phyloP scores from a whole-genome alignment of 2,113 vertebrate species.

The Malurus melanocephalus region DNA sequence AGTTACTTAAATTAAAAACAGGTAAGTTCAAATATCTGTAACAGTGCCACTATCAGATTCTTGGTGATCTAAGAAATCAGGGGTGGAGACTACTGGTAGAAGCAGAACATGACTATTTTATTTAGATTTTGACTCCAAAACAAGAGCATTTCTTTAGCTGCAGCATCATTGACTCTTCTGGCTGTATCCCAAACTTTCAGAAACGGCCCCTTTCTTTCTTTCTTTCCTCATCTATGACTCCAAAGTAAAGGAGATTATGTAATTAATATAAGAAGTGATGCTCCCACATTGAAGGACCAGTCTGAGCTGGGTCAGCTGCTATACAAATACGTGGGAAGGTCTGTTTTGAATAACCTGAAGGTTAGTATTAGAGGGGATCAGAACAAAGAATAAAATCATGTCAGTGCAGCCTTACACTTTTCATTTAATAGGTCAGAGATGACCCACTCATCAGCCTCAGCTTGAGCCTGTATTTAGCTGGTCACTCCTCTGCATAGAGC shows the following conservation, averaged over 20 bases:
- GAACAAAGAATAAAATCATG: not conserved
- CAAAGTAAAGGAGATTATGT: accelerated
- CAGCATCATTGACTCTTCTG: not conserved
- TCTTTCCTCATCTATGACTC: not conserved
- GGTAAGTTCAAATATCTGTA: not conserved
- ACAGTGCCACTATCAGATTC: not conserved
- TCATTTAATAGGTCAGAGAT: not conserved
- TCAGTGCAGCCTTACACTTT: not conserved
- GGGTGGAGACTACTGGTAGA: not conserved
- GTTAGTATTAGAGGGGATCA: not conserved
- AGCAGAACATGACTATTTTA: not conserved
- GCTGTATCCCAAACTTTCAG: not conserved
- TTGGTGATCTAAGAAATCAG: not conserved
- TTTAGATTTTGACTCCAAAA: not conserved
- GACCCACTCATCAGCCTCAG: not conserved
- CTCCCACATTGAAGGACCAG: not conserved
- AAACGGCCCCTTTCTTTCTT: not conserved
- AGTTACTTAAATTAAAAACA: not conserved
- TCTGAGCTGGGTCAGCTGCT: not conserved
- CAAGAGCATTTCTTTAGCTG: not conserved
- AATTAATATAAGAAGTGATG: not conserved
- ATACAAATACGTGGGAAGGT: not conserved
- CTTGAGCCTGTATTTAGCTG: conserved; percentile 1
- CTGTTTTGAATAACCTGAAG: not conserved
- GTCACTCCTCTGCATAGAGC: not conserved